Evolutionary conservation across 64 coral and sea anemone genomes (phyloP), one percentile per base, ranked within the genome.

Genomic region (Pocillopora verrucosa): DNA sequence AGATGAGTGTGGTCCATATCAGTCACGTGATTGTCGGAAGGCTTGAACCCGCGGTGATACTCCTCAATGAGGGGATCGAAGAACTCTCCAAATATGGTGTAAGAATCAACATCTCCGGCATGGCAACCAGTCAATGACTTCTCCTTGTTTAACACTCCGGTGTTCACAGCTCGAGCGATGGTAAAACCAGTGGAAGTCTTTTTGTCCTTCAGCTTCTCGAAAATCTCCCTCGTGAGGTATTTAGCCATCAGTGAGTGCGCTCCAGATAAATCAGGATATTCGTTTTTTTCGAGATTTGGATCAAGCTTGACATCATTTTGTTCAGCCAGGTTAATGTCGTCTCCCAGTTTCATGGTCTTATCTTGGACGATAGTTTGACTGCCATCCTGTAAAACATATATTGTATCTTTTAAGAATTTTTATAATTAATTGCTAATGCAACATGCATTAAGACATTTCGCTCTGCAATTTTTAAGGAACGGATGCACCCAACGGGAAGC

Each of bases 61-160:
- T 76, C 79, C 13, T 84, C 80, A 58, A 92, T 92, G 22, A 92
- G 70, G n/a, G 81, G 72, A 26, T 92, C 80, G 59, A 86, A 92
- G 76, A 92, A 84, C 59, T 92, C 82, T 20, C 16, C 82, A 65
- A 92, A 92, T 9, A 86, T 82, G 6, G 76, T 3, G 38, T 92
- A 92, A 16, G 90, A 92, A 34, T 92, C 90, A 9, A 60, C 51
- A 60, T 92, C 90, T 11, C 90, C 90, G 30, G 90, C 90, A 70
- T 92, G 90, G 35, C 90, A 92, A 1, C 90, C 90, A 65, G 56
- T 36, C 58, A 92, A 78, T 6, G 90, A 92, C 25, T 78, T 92
- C 1, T 72, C 45, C 17, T 86, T 86, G 16, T 92, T 86, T 22
- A 37, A 16, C 9, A 92, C 80, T 16, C 90, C 73, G 60, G 45